Conservation (phyloP, 2,888 invertebrate genomes). For the Zaprionus bogoriensis region DNA sequence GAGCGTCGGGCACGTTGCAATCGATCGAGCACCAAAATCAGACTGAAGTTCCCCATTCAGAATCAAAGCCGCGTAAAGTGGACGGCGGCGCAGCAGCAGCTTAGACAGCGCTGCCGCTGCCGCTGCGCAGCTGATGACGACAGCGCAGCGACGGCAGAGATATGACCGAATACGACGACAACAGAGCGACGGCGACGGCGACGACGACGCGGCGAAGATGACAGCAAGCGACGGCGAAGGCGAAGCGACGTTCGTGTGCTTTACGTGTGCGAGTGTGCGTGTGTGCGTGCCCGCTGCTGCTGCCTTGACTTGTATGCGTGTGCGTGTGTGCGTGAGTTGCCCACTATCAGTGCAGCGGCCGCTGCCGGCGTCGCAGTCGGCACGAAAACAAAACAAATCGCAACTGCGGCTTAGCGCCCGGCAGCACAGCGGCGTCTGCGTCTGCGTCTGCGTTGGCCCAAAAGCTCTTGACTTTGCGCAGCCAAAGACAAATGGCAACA, state of each 20-base stretch:
- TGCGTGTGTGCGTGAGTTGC: slow-evolving; percentile 33
- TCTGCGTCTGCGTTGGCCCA: neutral
- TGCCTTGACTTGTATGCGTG: slow-evolving; percentile 25
- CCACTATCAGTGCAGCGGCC: slow-evolving; percentile 53
- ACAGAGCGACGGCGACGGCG: slow-evolving; percentile 18
- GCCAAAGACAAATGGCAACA: slow-evolving; percentile 20
- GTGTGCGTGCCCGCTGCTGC: slow-evolving; percentile 11
- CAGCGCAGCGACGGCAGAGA: slow-evolving; percentile 57
- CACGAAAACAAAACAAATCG: slow-evolving; percentile 25
- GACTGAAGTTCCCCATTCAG: slow-evolving; percentile 80
- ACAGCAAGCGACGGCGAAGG: slow-evolving; percentile 33
- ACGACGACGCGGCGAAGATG: slow-evolving; percentile 17
- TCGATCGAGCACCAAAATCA: slow-evolving; percentile 83
- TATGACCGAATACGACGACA: slow-evolving; percentile 78
- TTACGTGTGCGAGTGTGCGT: neutral
- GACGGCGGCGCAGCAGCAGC: slow-evolving; percentile 27
- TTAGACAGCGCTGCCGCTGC: slow-evolving; percentile 6
- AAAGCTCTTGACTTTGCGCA: slow-evolving; percentile 22
- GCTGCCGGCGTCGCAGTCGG: slow-evolving; percentile 18
- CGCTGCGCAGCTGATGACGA: slow-evolving; percentile 54
- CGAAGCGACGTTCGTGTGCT: slow-evolving; percentile 31
- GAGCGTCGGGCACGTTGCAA: slow-evolving; percentile 80
- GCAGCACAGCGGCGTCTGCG: slow-evolving; percentile 9
- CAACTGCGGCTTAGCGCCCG: slow-evolving; percentile 27
- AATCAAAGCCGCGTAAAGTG: slow-evolving; percentile 72